Evolutionary conservation across 2,888 invertebrate species (phyloP).

Genomic region (Dolichopus griseipennis): DNA sequence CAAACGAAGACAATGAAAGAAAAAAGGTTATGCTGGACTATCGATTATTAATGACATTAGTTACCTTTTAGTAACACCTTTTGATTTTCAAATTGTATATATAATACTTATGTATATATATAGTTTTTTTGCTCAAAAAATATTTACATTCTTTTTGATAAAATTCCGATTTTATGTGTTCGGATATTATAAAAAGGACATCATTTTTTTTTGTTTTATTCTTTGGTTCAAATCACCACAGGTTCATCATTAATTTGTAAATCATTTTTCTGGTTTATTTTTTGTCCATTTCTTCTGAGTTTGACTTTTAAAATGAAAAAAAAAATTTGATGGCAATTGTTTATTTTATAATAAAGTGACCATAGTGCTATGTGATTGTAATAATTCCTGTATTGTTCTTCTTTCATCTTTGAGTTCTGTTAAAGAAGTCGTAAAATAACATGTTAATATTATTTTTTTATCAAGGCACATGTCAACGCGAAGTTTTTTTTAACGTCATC

Average conservation of each 20-base stretch:
- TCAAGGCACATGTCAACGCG: no score
- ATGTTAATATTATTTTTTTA: no score
- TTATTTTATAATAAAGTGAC: no score
- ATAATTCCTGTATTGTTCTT: no score
- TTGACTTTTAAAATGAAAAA: no score
- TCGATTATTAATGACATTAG: neutral
- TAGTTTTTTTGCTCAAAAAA: neutral
- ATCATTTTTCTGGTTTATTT: neutral
- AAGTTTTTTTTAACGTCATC: no score
- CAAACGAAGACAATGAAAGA: no score
- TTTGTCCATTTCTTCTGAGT: no score
- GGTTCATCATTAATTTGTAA: neutral
- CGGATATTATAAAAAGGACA: neutral
- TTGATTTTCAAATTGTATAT: neutral
- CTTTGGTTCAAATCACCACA: neutral
- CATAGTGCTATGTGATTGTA: no score
- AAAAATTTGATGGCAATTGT: no score
- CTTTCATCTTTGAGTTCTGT: no score
- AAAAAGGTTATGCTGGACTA: neutral
- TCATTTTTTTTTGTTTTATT: neutral
- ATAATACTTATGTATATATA: neutral
- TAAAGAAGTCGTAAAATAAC: no score
- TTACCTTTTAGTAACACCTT: constrained; percentile 6
- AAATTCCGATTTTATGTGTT: neutral
- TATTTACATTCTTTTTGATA: neutral